Percentiles rank a stretch among this genome's conserved stretches.
Evolutionary conservation across 2,113 vertebrate genomes (phyloP).

Genomic region (Egretta garzetta): DNA sequence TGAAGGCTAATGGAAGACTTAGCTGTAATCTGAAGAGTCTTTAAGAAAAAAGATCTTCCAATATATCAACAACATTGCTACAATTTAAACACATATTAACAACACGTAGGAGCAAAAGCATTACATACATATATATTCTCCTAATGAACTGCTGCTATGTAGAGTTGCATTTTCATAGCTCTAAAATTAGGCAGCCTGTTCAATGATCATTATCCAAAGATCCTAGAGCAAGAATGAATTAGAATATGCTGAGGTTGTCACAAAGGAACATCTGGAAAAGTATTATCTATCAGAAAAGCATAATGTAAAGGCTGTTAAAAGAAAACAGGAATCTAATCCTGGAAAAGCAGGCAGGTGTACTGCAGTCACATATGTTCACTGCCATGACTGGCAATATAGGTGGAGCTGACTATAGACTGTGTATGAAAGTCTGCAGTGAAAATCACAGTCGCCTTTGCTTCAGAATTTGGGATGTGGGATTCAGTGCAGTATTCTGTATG

Average conservation of each 20-base stretch:
- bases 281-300: neutral
- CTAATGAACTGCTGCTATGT: neutral
- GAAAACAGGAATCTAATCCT: neutral
- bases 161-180: neutral
- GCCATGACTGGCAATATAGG: neutral
- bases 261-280: neutral
- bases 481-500: neutral
- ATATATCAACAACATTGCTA: neutral
- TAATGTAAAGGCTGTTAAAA: neutral
- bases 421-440: neutral
- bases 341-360: neutral
- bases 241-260: neutral
- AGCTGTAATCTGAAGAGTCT: neutral
- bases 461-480: neutral
- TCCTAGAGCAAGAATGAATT: neutral
- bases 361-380: rapidly evolving
- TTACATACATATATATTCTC: neutral
- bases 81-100: neutral
- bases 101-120: neutral
- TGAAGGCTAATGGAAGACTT: neutral
- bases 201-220: neutral
- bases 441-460: neutral
- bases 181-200: neutral
- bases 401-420: neutral
- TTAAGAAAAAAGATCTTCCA: neutral